Evolutionary conservation across 2,113 vertebrate species (phyloP).

Genomic region (Alligator sinensis): DNA sequence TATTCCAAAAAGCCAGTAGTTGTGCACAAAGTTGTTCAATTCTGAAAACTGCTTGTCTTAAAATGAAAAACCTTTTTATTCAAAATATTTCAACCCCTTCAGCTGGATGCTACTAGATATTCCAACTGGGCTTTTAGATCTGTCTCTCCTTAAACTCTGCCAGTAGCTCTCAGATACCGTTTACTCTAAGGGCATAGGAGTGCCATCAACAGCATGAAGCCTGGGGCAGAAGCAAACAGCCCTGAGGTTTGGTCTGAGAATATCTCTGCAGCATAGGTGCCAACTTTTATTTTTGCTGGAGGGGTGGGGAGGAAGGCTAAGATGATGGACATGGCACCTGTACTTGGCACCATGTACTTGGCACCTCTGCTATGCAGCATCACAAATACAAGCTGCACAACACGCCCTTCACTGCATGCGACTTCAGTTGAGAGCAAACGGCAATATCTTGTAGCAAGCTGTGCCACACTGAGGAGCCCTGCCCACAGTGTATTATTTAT

Average conservation of each 20-base stretch:
- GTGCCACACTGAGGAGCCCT: fast-evolving
- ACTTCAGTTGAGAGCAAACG: neutral
- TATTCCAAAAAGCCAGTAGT: no score
- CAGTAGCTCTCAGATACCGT: neutral
- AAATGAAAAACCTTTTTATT: no score
- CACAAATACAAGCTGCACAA: conserved; percentile 54
- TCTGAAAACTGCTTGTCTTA: no score
- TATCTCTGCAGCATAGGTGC: neutral
- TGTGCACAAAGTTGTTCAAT: no score
- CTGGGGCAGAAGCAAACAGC: no score
- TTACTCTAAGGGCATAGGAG: no score
- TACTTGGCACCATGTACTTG: fast-evolving
- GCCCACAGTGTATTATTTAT: neutral
- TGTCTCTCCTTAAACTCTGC: neutral
- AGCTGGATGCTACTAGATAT: no score
- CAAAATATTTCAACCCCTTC: no score
- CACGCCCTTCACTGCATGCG: neutral
- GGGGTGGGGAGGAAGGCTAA: no score
- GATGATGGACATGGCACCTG: fast-evolving
- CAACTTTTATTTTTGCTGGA: neutral
- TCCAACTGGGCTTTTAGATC: neutral
- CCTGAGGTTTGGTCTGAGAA: neutral
- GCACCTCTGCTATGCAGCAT: neutral
- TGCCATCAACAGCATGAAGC: no score
- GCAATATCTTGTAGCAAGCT: fast-evolving